phyloP scores from a whole-genome alignment of 1,140 invertebrate species.

The Streblospio benedicti region DNA sequence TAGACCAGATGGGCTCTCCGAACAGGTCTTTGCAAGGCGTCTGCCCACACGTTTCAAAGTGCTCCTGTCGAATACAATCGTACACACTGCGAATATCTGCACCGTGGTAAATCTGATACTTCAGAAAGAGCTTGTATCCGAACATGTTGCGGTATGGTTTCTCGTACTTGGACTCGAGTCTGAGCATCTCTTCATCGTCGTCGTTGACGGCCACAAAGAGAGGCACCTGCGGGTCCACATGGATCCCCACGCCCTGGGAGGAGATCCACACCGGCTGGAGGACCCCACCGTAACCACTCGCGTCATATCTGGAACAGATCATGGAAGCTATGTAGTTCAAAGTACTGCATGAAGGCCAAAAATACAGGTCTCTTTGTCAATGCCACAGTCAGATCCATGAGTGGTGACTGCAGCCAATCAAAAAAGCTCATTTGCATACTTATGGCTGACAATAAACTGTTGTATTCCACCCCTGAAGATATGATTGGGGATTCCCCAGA shows the following conservation, averaged over 20 bases:
- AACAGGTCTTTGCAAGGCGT: neutral
- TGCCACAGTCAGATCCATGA: too few species aligned
- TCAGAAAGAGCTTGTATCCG: too few species aligned
- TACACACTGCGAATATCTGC: neutral
- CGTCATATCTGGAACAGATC: too few species aligned
- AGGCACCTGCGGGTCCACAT: conserved; percentile 29
- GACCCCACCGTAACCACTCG: conserved; percentile 5
- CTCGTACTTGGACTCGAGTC: conserved; percentile 19
- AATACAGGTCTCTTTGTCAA: too few species aligned
- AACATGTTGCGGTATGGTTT: too few species aligned
- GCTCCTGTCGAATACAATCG: neutral
- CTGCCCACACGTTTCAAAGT: neutral
- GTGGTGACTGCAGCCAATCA: too few species aligned
- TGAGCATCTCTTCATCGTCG: conserved; percentile 21
- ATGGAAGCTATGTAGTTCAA: too few species aligned
- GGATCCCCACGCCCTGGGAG: conserved; percentile 32
- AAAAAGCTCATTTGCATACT: too few species aligned
- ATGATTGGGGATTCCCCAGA: too few species aligned
- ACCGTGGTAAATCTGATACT: neutral
- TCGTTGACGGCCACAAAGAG: conserved; percentile 34
- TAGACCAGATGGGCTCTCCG: conserved; percentile 68
- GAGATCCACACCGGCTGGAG: conserved; percentile 36
- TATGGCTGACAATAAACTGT: too few species aligned
- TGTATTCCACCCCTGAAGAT: too few species aligned
- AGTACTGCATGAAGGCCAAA: too few species aligned